Conservation (phyloP, 2,797 vertebrate species). For the Cossypha dichroa region DNA sequence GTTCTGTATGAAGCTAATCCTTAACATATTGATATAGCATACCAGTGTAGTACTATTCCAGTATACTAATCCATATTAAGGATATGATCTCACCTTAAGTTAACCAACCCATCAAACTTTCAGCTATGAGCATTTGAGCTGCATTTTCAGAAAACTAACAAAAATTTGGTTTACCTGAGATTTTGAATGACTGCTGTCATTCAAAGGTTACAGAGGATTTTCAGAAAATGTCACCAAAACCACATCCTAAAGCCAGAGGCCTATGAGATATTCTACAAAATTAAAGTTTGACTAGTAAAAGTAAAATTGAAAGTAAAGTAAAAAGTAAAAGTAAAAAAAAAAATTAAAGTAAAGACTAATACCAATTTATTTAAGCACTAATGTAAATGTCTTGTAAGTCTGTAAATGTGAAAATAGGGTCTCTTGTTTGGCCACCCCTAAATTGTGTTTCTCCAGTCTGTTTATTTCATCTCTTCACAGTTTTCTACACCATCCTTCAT, state of each 20-base stretch:
- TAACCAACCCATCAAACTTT: neutral
- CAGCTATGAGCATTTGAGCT: neutral
- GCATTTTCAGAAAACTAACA: neutral
- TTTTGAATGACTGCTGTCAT: neutral
- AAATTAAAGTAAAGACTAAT: neutral
- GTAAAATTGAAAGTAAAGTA: no score
- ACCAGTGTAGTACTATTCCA: neutral
- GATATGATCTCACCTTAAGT: neutral
- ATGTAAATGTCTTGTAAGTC: neutral
- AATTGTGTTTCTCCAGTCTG: neutral
- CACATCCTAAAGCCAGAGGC: neutral
- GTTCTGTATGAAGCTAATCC: neutral
- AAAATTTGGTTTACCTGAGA: neutral
- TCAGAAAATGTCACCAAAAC: neutral
- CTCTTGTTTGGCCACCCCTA: neutral
- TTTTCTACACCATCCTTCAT: neutral
- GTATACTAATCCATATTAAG: neutral
- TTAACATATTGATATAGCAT: neutral
- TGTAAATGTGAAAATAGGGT: neutral
- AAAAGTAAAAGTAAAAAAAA: no score
- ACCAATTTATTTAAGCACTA: neutral
- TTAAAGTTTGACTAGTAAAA: neutral
- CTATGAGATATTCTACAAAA: neutral
- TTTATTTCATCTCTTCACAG: neutral
- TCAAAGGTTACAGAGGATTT: neutral